Conservation (phyloP, 1,140 invertebrate species). For the Pteromalus puparum region DNA sequence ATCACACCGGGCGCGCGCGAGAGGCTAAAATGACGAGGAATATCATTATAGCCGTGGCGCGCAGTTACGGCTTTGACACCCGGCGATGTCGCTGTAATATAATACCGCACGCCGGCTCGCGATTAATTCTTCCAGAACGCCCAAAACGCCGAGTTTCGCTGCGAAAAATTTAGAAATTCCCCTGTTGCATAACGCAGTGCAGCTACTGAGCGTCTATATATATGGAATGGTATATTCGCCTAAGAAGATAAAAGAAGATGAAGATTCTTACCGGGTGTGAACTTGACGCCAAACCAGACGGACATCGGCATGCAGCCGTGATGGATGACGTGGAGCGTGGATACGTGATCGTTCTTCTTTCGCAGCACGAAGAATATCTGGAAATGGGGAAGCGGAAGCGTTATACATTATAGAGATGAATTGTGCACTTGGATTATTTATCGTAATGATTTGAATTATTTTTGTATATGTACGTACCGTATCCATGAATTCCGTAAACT, state of each 20-base stretch:
- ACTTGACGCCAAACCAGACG: conserved; percentile 97
- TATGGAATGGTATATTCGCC: too few relatives aligned
- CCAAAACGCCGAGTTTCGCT: not conserved
- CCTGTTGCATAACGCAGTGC: not conserved
- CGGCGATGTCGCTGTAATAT: not conserved
- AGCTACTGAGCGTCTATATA: too few relatives aligned
- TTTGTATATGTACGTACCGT: conserved; percentile 83
- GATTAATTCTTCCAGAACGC: conserved; percentile 2
- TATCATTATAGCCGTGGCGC: not conserved
- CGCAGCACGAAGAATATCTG: conserved; percentile 95
- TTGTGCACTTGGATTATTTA: not conserved
- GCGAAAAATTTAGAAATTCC: not conserved
- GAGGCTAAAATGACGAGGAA: not conserved
- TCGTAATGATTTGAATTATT: too few relatives aligned
- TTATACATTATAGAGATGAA: not conserved
- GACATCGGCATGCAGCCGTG: conserved; percentile 97
- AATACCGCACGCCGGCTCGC: too few relatives aligned
- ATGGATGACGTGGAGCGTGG: conserved; percentile 95
- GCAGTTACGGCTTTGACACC: not conserved
- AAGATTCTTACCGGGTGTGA: conserved; percentile 83
- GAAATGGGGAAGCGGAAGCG: conserved; percentile 58
- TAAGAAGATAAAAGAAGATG: too few relatives aligned
- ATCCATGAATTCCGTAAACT: conserved; percentile 97
- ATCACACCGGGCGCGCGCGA: not conserved
- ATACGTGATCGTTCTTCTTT: conserved; percentile 95